A percentile compares a stretch with the other conserved stretches of the same genome.
These are phyloP conservation scores for Ectemnius cavifrons DNA, from an alignment of 2,888 invertebrate genomes.

Conservation along the genomic window DNA sequence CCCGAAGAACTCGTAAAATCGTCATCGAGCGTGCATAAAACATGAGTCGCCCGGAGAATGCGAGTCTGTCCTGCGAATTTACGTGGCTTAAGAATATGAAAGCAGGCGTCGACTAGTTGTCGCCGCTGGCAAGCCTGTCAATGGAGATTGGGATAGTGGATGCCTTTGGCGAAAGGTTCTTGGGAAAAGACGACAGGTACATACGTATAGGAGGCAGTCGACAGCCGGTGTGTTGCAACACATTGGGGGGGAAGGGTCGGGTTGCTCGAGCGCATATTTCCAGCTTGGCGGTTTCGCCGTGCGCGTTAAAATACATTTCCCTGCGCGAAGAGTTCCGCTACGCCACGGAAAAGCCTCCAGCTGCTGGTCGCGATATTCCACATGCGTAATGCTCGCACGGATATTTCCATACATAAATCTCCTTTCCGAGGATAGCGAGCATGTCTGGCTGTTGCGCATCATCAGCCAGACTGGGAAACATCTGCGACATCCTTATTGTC, in stretches of 20 bases:
- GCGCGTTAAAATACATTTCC: conserved; percentile 70
- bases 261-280: conserved; percentile 68
- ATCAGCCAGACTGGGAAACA: conserved; percentile 25
- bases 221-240: conserved; percentile 16
- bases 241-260: conserved; percentile 54
- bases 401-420: conserved; percentile 76
- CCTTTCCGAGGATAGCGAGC: conserved; percentile 53
- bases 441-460: conserved; percentile 40
- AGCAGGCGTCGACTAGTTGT: conserved; percentile 20
- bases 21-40: conserved; percentile 74
- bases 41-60: conserved; percentile 68
- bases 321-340: conserved; percentile 59
- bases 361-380: conserved; percentile 72
- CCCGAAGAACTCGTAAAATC: conserved; percentile 66
- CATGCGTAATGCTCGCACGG: conserved; percentile 72
- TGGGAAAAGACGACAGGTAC: neutral
- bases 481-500: neutral
- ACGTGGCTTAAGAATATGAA: conserved; percentile 51
- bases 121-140: conserved; percentile 32
- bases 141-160: conserved; percentile 31
- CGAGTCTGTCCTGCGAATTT: conserved; percentile 64
- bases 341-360: conserved; percentile 67
- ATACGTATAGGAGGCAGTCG: conserved; percentile 4
- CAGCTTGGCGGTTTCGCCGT: conserved; percentile 61
- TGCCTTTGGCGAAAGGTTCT: conserved; percentile 25